These are phyloP conservation scores for Phainopepla nitens DNA, from an alignment of 2,113 vertebrate genomes.

Conservation along the genomic window DNA sequence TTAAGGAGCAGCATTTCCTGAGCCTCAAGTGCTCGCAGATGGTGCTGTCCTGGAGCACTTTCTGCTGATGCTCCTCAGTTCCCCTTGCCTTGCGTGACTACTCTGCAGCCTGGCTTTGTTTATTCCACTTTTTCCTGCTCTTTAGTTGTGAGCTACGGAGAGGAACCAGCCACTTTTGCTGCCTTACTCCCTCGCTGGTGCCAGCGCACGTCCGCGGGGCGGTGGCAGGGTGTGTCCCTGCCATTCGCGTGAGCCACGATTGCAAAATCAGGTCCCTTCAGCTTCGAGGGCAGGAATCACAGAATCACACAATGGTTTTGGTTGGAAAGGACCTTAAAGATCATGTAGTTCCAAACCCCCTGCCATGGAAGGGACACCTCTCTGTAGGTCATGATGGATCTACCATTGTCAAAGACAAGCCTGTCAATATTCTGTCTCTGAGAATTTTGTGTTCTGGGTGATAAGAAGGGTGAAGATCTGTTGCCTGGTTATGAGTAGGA, in stretches of 20 bases:
- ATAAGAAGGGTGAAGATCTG: background rate
- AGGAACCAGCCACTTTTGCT: background rate
- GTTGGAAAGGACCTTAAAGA: background rate
- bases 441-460: background rate
- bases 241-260: background rate
- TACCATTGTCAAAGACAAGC: accelerated
- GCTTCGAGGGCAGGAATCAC: background rate
- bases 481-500: background rate
- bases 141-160: background rate
- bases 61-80: conserved; percentile 45
- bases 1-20: conserved; percentile 49
- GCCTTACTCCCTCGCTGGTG: background rate
- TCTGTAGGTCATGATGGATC: background rate
- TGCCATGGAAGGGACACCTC: background rate
- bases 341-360: background rate
- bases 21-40: conserved; percentile 23
- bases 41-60: conserved; percentile 22
- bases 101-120: conserved; percentile 23
- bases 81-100: conserved; percentile 24
- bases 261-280: background rate
- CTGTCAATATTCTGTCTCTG: background rate
- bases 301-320: background rate
- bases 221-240: background rate
- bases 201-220: background rate
- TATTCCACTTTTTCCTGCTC: conserved; percentile 39